phyloP scores from a whole-genome alignment of 1,140 invertebrate species.

The Rhysida immarginata region DNA sequence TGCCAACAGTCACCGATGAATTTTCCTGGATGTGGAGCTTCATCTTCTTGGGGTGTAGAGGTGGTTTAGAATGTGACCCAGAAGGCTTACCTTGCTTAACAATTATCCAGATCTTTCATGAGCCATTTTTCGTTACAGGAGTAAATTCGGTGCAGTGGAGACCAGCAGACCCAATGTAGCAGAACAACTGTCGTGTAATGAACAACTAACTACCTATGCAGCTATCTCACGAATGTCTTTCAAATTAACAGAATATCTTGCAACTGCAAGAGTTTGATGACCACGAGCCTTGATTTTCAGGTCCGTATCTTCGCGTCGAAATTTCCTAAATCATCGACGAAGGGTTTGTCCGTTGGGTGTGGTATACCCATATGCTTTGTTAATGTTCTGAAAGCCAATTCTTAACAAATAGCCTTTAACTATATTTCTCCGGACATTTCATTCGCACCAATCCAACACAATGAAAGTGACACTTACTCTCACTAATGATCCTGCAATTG shows the following conservation, averaged over 20 bases:
- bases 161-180: neutral
- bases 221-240: neutral
- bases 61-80: neutral
- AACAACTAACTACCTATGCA: neutral
- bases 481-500: too few relatives aligned
- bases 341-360: neutral
- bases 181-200: neutral
- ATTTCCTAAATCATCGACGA: neutral
- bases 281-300: neutral
- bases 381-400: neutral
- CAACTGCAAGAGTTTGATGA: neutral
- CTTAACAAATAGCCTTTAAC: neutral
- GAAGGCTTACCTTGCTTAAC: neutral
- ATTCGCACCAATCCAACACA: neutral
- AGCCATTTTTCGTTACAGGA: neutral
- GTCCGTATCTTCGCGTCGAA: neutral
- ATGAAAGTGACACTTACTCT: too few relatives aligned
- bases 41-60: neutral
- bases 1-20: neutral
- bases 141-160: neutral
- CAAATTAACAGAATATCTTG: neutral
- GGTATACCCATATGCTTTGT: neutral
- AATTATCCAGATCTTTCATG: neutral
- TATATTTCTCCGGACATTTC: neutral
- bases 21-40: too few relatives aligned